Evolutionary conservation across 2,113 vertebrate species (phyloP).

Genomic region (Motacilla alba): DNA sequence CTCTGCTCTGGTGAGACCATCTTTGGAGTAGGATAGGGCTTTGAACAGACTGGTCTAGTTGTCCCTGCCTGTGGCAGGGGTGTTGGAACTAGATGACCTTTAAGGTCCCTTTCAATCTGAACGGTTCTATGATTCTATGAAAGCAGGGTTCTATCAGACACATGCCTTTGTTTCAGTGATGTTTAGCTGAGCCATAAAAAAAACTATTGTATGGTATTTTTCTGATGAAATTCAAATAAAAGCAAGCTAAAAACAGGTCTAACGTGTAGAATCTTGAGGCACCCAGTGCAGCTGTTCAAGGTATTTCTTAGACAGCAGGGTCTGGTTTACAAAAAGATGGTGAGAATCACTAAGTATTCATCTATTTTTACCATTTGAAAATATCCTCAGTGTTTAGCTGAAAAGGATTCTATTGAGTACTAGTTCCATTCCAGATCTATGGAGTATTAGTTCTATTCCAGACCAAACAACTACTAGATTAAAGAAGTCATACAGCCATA

Average conservation of each 20-base stretch:
- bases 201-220: neutral
- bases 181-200: neutral
- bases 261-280: neutral
- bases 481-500: neutral
- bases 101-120: neutral
- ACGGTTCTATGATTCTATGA: neutral
- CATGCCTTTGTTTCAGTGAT: neutral
- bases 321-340: neutral
- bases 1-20: neutral
- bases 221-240: neutral
- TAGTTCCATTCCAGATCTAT: neutral
- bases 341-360: neutral
- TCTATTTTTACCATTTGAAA: neutral
- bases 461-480: neutral
- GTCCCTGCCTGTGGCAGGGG: accelerated
- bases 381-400: neutral
- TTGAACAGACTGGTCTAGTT: neutral
- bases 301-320: neutral
- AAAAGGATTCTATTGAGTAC: neutral
- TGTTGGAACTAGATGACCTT: neutral
- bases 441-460: neutral
- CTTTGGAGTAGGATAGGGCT: accelerated
- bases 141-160: neutral
- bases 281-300: neutral
- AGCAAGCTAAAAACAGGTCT: neutral